Conservation (phyloP, 2,888 invertebrate genomes). For the Caenorhabditis sinica region DNA sequence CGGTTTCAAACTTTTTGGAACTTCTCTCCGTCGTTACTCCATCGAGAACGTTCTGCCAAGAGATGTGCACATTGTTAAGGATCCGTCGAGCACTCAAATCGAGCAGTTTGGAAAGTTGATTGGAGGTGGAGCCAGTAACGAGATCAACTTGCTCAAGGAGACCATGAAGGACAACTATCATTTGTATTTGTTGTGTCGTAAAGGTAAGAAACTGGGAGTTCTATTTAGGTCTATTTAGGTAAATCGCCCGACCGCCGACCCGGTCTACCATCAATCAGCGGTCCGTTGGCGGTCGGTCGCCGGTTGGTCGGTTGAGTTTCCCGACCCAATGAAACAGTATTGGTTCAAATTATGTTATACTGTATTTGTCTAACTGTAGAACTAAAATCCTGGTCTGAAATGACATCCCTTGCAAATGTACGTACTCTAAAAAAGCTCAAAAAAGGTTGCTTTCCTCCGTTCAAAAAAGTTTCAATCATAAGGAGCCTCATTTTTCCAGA, state of each 20-base stretch:
- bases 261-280: too few species aligned
- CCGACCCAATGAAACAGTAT: too few species aligned
- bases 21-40: background rate
- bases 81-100: conserved; percentile 41
- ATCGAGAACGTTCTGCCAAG: conserved; percentile 30
- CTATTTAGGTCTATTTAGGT: too few species aligned
- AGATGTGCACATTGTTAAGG: conserved; percentile 53
- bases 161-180: conserved; percentile 60
- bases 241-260: too few species aligned
- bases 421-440: too few species aligned
- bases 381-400: background rate
- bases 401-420: too few species aligned
- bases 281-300: too few species aligned
- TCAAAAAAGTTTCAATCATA: background rate
- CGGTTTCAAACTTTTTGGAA: too few species aligned
- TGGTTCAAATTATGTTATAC: too few species aligned
- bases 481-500: background rate
- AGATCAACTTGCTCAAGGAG: conserved; percentile 45
- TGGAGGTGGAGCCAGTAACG: background rate
- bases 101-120: conserved; percentile 42
- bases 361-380: background rate
- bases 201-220: conserved; percentile 27
- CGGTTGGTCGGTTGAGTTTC: too few species aligned
- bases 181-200: conserved; percentile 56
- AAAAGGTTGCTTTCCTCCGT: too few species aligned